A percentile compares a stretch with the other conserved stretches of the same genome.
These are phyloP conservation scores for Acheta domesticus DNA, from an alignment of 2,888 invertebrate genomes.

Conservation along the genomic window DNA sequence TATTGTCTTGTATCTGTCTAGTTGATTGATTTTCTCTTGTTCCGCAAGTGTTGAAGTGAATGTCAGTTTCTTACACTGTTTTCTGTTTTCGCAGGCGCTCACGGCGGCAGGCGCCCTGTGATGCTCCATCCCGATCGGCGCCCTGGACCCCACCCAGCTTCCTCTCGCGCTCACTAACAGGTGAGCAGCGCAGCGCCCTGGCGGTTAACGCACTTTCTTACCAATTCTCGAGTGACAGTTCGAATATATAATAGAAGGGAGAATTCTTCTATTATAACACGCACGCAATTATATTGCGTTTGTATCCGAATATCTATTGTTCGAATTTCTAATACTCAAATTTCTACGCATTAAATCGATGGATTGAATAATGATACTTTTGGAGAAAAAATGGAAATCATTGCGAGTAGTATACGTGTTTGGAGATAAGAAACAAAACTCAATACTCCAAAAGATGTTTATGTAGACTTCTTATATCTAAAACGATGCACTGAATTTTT, in stretches of 20 bases:
- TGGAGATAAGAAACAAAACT: too few species aligned
- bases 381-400: too few species aligned
- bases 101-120: constrained; percentile 18
- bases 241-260: too few species aligned
- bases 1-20: neutral
- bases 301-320: neutral
- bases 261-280: too few species aligned
- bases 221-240: too few species aligned
- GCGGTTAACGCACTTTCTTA: too few species aligned
- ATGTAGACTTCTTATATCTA: too few species aligned
- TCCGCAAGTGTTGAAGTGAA: neutral
- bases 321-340: neutral
- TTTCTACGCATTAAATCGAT: neutral
- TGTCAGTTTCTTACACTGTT: neutral
- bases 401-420: too few species aligned
- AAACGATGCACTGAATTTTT: too few species aligned
- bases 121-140: neutral
- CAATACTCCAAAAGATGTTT: too few species aligned
- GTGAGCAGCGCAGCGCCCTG: neutral
- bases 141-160: constrained; percentile 7
- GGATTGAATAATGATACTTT: too few species aligned
- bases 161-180: neutral
- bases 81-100: neutral
- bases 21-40: neutral
- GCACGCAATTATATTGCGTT: neutral